Percentiles rank a stretch among this genome's conserved stretches.
Conservation (phyloP, 1,140 invertebrate species). For the Drosophila azteca region DNA sequence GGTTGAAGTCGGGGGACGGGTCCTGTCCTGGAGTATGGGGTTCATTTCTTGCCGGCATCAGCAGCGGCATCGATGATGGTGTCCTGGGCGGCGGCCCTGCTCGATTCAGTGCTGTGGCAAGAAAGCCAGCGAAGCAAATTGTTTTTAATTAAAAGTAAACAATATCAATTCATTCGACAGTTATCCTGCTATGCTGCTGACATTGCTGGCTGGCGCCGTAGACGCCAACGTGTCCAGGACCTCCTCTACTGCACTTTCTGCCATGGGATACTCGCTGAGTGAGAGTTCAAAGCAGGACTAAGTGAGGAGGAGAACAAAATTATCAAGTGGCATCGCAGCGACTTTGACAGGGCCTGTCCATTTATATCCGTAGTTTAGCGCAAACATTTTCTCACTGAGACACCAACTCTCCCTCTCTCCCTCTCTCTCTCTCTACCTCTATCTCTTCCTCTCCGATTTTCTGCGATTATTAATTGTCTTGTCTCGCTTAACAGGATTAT, state of each 20-base stretch:
- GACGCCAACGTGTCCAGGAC: constrained; percentile 15
- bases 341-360: constrained; percentile 63
- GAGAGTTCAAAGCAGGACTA: constrained; percentile 44
- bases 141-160: constrained; percentile 82
- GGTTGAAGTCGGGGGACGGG: background rate
- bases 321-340: constrained; percentile 29
- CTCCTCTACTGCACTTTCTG: constrained; percentile 27
- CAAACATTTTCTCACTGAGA: constrained; percentile 36
- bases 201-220: constrained; percentile 35
- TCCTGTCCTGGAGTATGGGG: background rate
- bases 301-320: constrained; percentile 36
- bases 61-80: constrained; percentile 23
- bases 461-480: constrained; percentile 70
- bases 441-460: background rate
- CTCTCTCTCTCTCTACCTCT: background rate
- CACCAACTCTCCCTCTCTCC: background rate
- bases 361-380: constrained; percentile 49
- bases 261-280: constrained; percentile 17
- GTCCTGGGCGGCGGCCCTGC: constrained; percentile 16
- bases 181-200: constrained; percentile 78
- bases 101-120: constrained; percentile 59
- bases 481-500: constrained; percentile 55
- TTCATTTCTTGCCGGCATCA: constrained; percentile 24
- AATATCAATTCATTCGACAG: constrained; percentile 81
- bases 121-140: constrained; percentile 80